Conservation (phyloP, 2,888 invertebrate genomes). For the Fabriciana adippe region DNA sequence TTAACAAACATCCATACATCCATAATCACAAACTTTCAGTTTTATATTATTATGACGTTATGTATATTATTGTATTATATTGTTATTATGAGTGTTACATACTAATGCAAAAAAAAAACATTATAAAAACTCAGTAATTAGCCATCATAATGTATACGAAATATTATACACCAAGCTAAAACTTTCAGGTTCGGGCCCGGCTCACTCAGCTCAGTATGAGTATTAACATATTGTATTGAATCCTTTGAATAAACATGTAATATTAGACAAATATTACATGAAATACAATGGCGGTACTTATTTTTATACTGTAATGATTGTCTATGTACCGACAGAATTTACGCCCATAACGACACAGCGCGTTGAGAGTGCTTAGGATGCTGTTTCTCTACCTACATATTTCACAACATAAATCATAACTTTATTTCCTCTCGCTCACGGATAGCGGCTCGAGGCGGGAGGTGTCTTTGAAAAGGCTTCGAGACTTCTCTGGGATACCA, state of each 20-base stretch:
- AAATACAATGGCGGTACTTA: not conserved
- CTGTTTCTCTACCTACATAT: constrained; percentile 66
- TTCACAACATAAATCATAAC: constrained; percentile 80
- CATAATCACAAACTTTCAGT: no score
- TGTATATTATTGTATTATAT: no score
- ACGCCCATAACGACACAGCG: constrained; percentile 64
- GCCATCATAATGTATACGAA: no score
- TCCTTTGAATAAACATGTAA: not conserved
- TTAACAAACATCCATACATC: no score
- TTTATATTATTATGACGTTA: no score
- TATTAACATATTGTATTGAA: no score
- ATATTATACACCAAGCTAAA: no score
- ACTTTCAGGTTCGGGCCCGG: no score
- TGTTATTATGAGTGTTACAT: no score
- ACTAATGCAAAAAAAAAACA: no score
- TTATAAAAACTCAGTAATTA: no score
- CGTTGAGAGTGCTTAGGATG: constrained; percentile 56
- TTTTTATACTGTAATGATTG: constrained; percentile 51
- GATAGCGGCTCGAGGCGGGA: constrained; percentile 58
- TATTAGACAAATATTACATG: not conserved
- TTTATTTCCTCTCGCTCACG: constrained; percentile 79
- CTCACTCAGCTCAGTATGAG: no score
- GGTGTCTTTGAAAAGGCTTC: constrained; percentile 77
- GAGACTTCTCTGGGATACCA: constrained; percentile 68
- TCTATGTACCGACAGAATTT: constrained; percentile 57